Evolutionary conservation across 2,888 invertebrate genomes (phyloP), one percentile per base, ranked within the genome.

Genomic region (Yponomeuta sedellus): DNA sequence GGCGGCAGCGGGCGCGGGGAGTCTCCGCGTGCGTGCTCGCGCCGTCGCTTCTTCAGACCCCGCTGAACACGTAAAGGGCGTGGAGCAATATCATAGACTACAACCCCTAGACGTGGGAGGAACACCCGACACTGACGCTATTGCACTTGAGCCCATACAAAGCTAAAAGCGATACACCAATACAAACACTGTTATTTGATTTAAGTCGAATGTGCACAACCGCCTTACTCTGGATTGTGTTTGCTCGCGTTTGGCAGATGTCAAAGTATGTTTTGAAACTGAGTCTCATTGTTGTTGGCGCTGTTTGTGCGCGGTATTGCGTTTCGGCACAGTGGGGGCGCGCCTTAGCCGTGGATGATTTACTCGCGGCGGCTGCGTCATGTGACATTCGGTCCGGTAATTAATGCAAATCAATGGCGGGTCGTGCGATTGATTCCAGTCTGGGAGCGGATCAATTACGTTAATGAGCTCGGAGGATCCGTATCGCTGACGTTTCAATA

Each of bases 71-170:
- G 90, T 87, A 90, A 91, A 90, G 86, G 91, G 91, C 90, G 90
- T 83, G 84, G 87, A 81, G 83, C 90, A 89, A 90, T 90, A 90
- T 90, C 88, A 90, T 90, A 90, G 90, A 90, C 86, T 87, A 88
- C 86, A 86, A 81, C 77, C 85, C 82, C 75, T 79, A 84, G 83
- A 83, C 83, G 84, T 52, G 61, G 84, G 82, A 86, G 80, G 83
- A 87, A 88, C 89, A 88, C 86, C 86, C 86, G 83, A 84, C 79
- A 83, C 83, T 84, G 86, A 84, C 85, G 84, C 85, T 88, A 88
- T 89, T 90, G 89, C 89, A 89, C 88, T 89, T 86, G 87, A 88
- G 88, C 88, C 86, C 82, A 88, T 89, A 88, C 88, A 89, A 86
- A 88, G 89, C 90, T 89, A 86, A 87, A 88, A 90, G 89, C 90